Conservation (phyloP, 2,888 invertebrate genomes). For the Torymus auratus region DNA sequence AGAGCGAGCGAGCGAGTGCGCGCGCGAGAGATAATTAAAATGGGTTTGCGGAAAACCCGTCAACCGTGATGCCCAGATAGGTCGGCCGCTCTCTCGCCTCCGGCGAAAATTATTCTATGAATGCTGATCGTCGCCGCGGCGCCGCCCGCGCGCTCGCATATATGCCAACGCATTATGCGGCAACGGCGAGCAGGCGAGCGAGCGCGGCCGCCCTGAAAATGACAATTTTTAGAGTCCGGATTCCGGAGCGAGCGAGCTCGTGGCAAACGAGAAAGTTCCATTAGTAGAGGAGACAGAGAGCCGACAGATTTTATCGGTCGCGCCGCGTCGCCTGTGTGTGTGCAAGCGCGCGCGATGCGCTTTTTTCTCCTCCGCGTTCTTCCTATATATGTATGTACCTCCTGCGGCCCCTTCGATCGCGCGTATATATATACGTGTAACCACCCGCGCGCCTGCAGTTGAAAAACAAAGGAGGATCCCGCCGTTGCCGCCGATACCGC, state of each 20-base stretch:
- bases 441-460: conserved; percentile 20
- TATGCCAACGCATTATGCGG: conserved; percentile 66
- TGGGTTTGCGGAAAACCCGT: conserved; percentile 67
- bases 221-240: conserved; percentile 67
- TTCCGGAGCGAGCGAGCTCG: conserved; percentile 27
- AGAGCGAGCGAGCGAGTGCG: conserved; percentile 20
- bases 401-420: conserved; percentile 18
- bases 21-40: conserved; percentile 68
- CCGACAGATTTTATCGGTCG: conserved; percentile 57
- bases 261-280: conserved; percentile 70
- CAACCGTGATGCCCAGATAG: conserved; percentile 69
- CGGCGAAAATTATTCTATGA: conserved; percentile 73
- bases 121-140: conserved; percentile 67
- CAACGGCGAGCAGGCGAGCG: conserved; percentile 42
- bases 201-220: conserved; percentile 66
- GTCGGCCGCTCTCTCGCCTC: conserved; percentile 59
- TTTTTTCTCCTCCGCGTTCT: conserved; percentile 37
- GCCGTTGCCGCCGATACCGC: conserved; percentile 4
- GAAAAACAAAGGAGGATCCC: conserved; percentile 52
- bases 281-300: conserved; percentile 63
- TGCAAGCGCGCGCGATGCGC: conserved; percentile 17
- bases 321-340: no score
- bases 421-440: background rate
- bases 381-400: background rate
- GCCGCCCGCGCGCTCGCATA: background rate